phyloP scores from a whole-genome alignment of 1,140 invertebrate species.

The Caerostris extrusa region DNA sequence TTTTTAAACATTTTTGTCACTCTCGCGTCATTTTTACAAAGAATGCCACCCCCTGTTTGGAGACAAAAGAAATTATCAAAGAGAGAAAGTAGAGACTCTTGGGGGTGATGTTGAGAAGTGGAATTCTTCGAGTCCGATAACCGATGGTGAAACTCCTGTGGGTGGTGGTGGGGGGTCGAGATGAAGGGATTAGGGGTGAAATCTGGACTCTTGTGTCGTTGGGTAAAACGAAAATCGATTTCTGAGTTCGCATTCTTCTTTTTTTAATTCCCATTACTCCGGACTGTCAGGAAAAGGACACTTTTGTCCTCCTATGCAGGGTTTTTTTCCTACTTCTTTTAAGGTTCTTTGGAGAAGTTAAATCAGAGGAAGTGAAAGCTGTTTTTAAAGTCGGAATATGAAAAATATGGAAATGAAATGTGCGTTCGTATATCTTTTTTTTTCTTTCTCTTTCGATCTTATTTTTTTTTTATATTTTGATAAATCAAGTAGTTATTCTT shows the following conservation, averaged over 20 bases:
- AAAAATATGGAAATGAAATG: slow-evolving; percentile 14
- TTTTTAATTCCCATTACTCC: slow-evolving; percentile 51
- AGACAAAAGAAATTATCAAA: too few species aligned
- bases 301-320: background rate
- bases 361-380: background rate
- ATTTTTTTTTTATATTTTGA: too few species aligned
- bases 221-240: slow-evolving; percentile 46
- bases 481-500: too few species aligned
- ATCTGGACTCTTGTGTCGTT: slow-evolving; percentile 3
- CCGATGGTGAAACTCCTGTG: background rate
- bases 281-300: slow-evolving; percentile 23
- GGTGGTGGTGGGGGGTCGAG: background rate
- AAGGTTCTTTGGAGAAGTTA: background rate
- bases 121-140: slow-evolving; percentile 27
- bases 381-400: background rate
- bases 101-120: background rate
- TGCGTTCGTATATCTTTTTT: background rate
- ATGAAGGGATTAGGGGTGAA: background rate
- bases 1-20: too few species aligned
- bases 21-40: too few species aligned
- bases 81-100: background rate
- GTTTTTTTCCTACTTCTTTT: background rate
- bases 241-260: slow-evolving; percentile 31
- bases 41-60: too few species aligned
- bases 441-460: background rate